Evolutionary conservation across 2,888 invertebrate species (phyloP), one percentile per base, ranked within the genome.

Genomic region (Entomobrya multifasciata): DNA sequence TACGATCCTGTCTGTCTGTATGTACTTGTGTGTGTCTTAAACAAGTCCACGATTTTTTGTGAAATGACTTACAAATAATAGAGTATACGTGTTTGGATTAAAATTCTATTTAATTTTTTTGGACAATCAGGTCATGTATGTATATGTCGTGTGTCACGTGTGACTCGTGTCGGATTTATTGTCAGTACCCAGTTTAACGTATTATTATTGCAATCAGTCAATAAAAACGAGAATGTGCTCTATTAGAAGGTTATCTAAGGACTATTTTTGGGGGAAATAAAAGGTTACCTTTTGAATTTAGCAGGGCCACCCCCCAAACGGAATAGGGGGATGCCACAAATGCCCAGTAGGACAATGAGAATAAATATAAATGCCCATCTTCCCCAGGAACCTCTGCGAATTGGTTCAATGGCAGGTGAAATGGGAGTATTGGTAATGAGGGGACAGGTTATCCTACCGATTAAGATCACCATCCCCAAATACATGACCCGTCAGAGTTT

Each of bases 401-500:
- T 10, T 36, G 88, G 90, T 47, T 88, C 90, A 41, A 89, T 90
- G 89, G 88, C 89, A 27, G 90, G 90, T 20, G 89, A 89, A 47
- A 89, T 90, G 87, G 87, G 88, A 49, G 89, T 90, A 8, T 76
- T 90, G 65, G 90, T 89, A 22, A 88, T 90, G 87, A 88, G 89
- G n/a, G 88, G 89, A 17, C 90, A 6, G 90, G 90, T 8, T 89
- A 89, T 44, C 89, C 89, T 52, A 87, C 88, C 47, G 86, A 88
- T 67, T 86, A 88, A 55, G 90, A 90, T 67, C 90, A 90, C 81
- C 88, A 90, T 92, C 97, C 97, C 89, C 97, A 97, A 91, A 94
- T 97, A 91, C 94, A 97, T 92, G 97, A 98, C 94, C 95, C 97
- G 91, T 97, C 96, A 92, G 97, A 97, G 94, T 98, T 97, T 93